phyloP scores from a whole-genome alignment of 2,888 invertebrate genomes.

The Thereva unica region DNA sequence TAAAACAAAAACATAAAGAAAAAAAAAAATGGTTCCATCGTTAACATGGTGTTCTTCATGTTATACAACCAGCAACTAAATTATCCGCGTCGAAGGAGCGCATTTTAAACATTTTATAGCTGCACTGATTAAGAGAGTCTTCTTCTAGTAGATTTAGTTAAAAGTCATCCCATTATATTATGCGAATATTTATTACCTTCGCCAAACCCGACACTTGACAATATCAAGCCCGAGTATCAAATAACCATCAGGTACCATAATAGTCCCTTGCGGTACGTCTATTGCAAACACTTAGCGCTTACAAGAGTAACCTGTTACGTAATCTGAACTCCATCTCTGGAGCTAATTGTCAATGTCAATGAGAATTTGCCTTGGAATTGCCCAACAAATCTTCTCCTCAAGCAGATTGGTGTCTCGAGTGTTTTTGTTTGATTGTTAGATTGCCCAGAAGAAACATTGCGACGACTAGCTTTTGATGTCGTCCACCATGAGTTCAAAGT shows the following conservation, averaged over 20 bases:
- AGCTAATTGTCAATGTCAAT: constrained; percentile 35
- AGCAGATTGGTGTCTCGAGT: background rate
- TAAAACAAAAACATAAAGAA: too few species aligned
- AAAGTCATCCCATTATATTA: too few species aligned
- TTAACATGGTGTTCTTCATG: too few species aligned
- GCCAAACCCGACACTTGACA: too few species aligned
- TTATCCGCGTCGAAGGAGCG: too few species aligned
- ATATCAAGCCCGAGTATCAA: constrained; percentile 7
- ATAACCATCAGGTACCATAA: constrained; percentile 26
- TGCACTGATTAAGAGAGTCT: too few species aligned
- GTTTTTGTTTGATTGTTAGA: constrained; percentile 5
- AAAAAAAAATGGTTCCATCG: too few species aligned
- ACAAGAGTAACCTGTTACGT: constrained; percentile 30
- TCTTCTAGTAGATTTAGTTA: too few species aligned
- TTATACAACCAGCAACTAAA: too few species aligned
- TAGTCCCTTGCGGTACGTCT: constrained; percentile 24
- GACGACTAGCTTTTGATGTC: constrained; percentile 9
- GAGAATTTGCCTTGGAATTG: constrained; percentile 16
- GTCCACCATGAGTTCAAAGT: constrained; percentile 22
- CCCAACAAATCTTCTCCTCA: constrained; percentile 22
- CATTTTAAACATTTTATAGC: too few species aligned
- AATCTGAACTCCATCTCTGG: constrained; percentile 33
- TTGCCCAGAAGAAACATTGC: background rate
- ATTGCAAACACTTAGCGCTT: background rate
- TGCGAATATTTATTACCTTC: too few species aligned